Percentiles rank a stretch among this genome's conserved stretches.
Evolutionary conservation across 2,797 vertebrate genomes (phyloP).

Genomic region (Gallinago stenura): DNA sequence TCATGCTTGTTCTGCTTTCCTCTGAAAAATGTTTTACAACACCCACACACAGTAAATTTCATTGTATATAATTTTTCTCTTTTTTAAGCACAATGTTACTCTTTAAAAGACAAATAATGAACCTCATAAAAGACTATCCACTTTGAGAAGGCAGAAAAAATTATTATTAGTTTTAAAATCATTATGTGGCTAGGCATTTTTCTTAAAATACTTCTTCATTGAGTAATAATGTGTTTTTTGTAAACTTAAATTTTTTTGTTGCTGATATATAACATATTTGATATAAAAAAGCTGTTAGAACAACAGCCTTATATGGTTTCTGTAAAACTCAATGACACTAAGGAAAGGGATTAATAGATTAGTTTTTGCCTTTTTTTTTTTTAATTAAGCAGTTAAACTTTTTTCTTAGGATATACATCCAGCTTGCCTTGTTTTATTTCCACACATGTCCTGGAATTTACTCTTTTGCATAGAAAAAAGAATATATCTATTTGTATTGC

Average conservation of each 20-base stretch:
- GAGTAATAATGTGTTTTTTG: not conserved
- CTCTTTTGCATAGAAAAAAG: not conserved
- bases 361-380: not conserved
- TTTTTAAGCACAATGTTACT: not conserved
- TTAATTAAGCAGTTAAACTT: not conserved
- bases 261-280: not conserved
- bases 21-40: not conserved
- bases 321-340: not conserved
- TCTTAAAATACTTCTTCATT: not conserved
- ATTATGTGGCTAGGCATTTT: not conserved
- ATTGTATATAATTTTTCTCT: not conserved
- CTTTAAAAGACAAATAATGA: not conserved
- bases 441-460: not conserved
- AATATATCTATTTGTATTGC: not conserved
- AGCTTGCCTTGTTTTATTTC: not conserved
- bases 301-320: not conserved
- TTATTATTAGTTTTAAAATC: not conserved
- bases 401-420: not conserved
- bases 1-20: not conserved
- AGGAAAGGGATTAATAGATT: not conserved
- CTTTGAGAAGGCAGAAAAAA: not conserved
- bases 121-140: not conserved
- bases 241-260: not conserved
- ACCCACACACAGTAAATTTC: not conserved
- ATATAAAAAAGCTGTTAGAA: not conserved